phyloP scores from a whole-genome alignment of 2,113 vertebrate genomes.

The Ptilonorhynchus violaceus region DNA sequence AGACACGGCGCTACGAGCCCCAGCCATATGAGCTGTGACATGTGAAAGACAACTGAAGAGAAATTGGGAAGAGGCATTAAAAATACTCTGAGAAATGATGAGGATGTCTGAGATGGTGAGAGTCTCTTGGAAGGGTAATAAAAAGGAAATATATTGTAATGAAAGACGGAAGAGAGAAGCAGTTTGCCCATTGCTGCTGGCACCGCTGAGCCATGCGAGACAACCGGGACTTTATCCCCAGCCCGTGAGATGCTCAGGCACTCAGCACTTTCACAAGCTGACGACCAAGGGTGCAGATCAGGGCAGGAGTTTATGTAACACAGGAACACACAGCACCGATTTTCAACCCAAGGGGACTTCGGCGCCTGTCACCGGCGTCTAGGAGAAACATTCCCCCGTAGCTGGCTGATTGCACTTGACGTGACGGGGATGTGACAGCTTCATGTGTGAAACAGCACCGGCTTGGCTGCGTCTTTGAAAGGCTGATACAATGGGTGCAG shows the following conservation, averaged over 20 bases:
- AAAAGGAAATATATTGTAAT: not conserved
- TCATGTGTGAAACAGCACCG: not conserved
- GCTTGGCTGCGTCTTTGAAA: not conserved
- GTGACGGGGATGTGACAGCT: not conserved
- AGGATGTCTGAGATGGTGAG: not conserved
- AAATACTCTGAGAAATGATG: not conserved
- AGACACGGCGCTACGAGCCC: not conserved
- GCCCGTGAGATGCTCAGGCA: rapidly evolving
- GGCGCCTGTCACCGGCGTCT: not conserved
- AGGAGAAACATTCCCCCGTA: not conserved
- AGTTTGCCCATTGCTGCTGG: not conserved
- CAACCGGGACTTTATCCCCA: rapidly evolving
- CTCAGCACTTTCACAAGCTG: rapidly evolving
- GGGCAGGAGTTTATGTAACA: not conserved
- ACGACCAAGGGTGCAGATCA: not conserved
- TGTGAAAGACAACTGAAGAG: not conserved
- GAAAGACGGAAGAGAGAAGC: not conserved
- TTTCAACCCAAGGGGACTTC: not conserved
- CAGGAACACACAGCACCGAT: not conserved
- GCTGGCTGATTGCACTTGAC: not conserved
- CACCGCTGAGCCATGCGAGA: not conserved
- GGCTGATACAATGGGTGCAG: not conserved
- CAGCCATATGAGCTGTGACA: not conserved
- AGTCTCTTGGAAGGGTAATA: not conserved
- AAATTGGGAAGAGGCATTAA: not conserved